A percentile compares a stretch with the other conserved stretches of the same genome.
Evolutionary conservation across 2,888 invertebrate species (phyloP).

Genomic region (Cephus pygmeus): DNA sequence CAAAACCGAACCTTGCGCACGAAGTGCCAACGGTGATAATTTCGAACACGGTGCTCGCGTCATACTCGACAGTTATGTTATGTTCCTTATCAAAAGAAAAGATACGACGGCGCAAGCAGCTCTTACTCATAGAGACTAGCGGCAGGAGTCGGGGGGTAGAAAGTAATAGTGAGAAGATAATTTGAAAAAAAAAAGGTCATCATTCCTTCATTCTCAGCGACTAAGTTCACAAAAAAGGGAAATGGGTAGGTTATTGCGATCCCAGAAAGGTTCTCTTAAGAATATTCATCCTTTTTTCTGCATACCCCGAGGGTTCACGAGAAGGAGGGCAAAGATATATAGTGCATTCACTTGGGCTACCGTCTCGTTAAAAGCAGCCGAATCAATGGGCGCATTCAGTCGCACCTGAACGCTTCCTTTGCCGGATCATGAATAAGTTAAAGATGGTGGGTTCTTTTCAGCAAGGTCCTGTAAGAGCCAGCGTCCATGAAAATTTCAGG

Average conservation of each 20-base stretch:
- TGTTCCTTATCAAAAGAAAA: not conserved
- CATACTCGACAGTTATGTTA: not conserved
- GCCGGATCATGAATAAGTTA: conserved; percentile 27
- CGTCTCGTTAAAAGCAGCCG: not conserved
- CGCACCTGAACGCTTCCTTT: conserved; percentile 30
- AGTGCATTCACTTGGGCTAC: not conserved
- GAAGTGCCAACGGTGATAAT: not conserved
- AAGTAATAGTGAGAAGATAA: not conserved
- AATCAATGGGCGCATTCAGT: conserved; percentile 36
- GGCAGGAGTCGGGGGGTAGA: not conserved
- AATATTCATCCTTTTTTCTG: not conserved
- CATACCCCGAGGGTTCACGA: not conserved
- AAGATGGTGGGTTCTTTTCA: not conserved
- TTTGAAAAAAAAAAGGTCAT: not conserved
- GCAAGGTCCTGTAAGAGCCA: not conserved
- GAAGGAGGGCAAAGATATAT: not conserved
- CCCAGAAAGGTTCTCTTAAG: not conserved
- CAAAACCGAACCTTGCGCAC: not conserved
- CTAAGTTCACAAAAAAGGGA: not conserved
- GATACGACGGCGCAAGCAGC: too few relatives aligned
- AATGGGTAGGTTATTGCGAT: not conserved
- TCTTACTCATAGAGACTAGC: not conserved
- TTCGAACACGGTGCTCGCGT: not conserved
- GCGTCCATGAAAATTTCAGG: not conserved
- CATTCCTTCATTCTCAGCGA: not conserved